Base-by-base conservation (phyloP, 1,140 invertebrate genomes). In the Lepidostoma basale region DNA sequence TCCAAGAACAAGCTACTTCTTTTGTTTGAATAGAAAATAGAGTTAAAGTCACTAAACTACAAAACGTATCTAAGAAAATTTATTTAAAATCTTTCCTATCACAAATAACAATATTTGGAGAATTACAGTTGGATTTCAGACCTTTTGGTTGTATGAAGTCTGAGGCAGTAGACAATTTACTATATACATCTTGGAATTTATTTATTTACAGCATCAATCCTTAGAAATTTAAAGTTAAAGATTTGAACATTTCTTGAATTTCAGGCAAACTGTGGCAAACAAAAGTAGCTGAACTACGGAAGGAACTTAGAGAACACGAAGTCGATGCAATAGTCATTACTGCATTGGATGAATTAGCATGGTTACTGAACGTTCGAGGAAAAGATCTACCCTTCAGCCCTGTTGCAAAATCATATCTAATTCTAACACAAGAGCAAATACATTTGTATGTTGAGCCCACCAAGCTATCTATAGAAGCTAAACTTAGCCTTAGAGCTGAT, bases 331-430 rank as follows among this genome's bases (percentile, higher is more conserved):
- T 97, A 77, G 84, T 98, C 6, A 84, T 98, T 1, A 96, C 95
- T 0, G 90, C 94, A 1, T 78, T 98, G 30, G 95, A 97, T 74
- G 95, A 98, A 80, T 91, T 97, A 14, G 94, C 95, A 1, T 98
- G 96, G 93, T 79, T 98, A 3, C 85, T 99, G 14, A 99, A 99
- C 78, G 88, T 99, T n/a, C 86, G 98, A 5, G 96, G 96, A 3
- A 85, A 88, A 54, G 97, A 99, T 79, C 87, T 97, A 67, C 91
- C 92, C 0, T 92, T 89, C 75, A 95, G 91, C 23, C 96, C 97
- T 0, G 89, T 97, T 80, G 94, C 84, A 76, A 88, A 79, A 74
- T 86, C 93, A 0, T 96, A 94, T 77, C 86, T 89, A 2, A 83
- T 96, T 23, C 75, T 98, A 1, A 90, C 88, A 33, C 75, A 83